These are phyloP conservation scores for Mylabris sibirica DNA, from an alignment of 2,888 invertebrate genomes.

Conservation along the genomic window DNA sequence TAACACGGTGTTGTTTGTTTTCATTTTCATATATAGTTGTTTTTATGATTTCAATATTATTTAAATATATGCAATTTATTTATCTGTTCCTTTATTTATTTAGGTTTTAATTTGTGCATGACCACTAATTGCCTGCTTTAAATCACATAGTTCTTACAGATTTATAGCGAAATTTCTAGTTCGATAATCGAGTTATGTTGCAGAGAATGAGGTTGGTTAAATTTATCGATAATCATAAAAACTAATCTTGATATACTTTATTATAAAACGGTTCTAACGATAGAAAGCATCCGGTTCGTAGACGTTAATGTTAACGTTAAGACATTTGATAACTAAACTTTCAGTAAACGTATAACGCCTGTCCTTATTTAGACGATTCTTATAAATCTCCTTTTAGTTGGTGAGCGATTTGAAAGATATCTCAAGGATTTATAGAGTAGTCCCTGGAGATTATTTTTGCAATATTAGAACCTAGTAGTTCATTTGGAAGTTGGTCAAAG, in stretches of 20 bases:
- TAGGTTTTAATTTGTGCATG: not conserved
- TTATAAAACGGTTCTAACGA: not conserved
- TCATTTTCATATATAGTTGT: not conserved
- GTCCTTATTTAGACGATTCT: no score
- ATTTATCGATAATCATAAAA: not conserved
- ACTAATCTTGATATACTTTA: not conserved
- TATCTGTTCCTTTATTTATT: slow-evolving; percentile 9
- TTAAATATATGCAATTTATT: slow-evolving; percentile 11
- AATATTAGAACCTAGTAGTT: no score
- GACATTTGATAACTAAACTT: no score
- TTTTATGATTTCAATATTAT: not conserved
- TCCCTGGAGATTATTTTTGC: no score
- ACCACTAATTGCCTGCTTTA: not conserved
- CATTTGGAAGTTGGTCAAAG: no score
- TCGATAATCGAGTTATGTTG: not conserved
- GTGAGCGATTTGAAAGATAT: no score
- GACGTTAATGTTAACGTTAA: not conserved
- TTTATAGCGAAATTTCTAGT: not conserved
- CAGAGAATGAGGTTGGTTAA: not conserved
- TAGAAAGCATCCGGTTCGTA: not conserved
- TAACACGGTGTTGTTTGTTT: slow-evolving; percentile 25
- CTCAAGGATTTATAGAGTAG: no score
- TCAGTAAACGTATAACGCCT: no score
- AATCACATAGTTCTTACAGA: not conserved
- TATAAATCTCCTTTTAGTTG: no score